Percentiles rank a stretch among this genome's conserved stretches.
Conservation (phyloP, 1,140 invertebrate genomes). For the Zaprionus taronus region DNA sequence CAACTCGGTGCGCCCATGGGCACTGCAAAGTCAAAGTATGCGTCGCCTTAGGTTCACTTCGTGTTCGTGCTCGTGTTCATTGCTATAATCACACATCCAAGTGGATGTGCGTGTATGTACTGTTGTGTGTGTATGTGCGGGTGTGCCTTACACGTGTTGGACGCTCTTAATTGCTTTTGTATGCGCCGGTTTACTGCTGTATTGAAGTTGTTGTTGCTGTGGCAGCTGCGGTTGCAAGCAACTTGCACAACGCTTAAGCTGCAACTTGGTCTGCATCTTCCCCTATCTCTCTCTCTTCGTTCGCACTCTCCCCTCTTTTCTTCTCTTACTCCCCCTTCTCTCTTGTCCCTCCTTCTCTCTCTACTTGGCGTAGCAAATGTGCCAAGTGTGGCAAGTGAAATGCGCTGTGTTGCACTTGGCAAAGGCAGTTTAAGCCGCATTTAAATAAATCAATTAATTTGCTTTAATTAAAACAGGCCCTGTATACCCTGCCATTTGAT, state of each 20-base stretch:
- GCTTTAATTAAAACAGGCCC: neutral
- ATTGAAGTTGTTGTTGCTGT: conserved; percentile 5
- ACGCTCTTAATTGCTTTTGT: conserved; percentile 71
- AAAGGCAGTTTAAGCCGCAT: neutral
- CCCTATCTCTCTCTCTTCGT: neutral
- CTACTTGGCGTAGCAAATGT: neutral
- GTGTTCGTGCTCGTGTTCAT: conserved; percentile 35
- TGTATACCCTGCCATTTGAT: neutral
- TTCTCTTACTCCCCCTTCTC: too few relatives aligned
- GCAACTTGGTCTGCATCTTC: neutral
- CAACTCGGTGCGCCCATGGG: neutral
- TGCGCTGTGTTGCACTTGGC: neutral
- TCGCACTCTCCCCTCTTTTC: too few relatives aligned
- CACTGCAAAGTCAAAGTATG: conserved; percentile 41
- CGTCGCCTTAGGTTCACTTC: conserved; percentile 24
- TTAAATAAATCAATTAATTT: conserved; percentile 10
- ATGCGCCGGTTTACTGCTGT: conserved; percentile 35
- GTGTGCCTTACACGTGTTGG: conserved; percentile 44
- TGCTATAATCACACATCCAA: conserved; percentile 43
- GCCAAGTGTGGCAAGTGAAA: neutral
- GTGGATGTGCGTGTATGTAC: conserved; percentile 8
- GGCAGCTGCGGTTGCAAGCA: conserved; percentile 28
- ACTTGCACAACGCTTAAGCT: conserved; percentile 13
- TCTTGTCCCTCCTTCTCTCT: too few relatives aligned
- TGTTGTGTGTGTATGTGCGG: conserved; percentile 21